phyloP scores from a whole-genome alignment of 1,140 invertebrate species.

The Riptortus pedestris region DNA sequence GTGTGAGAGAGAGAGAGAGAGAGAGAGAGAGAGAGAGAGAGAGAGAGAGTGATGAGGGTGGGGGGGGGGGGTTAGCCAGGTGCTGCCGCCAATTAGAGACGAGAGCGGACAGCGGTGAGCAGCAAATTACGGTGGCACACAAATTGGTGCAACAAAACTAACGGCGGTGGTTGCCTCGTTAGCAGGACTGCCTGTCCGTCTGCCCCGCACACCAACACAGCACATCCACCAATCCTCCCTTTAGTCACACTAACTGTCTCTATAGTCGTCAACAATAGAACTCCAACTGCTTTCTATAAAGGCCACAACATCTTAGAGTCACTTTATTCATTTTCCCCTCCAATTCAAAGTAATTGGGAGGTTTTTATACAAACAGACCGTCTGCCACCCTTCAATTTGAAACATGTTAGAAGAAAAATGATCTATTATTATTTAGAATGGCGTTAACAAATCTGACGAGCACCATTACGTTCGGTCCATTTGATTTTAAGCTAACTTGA shows the following conservation, averaged over 20 bases:
- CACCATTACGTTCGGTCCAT: neutral
- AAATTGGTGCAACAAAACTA: neutral
- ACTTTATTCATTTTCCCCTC: neutral
- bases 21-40: conserved; percentile 22
- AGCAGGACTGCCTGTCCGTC: neutral
- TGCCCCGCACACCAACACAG: neutral
- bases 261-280: neutral
- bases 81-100: neutral
- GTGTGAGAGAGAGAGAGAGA: conserved; percentile 21
- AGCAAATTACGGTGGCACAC: neutral
- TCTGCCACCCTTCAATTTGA: neutral
- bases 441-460: neutral
- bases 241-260: neutral
- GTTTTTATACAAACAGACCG: neutral
- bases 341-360: neutral
- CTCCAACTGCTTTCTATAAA: neutral
- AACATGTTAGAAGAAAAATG: neutral
- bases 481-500: neutral
- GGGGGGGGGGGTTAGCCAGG: conserved; percentile 16
- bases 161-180: neutral
- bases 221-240: neutral
- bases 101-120: neutral
- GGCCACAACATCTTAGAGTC: neutral
- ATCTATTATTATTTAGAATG: neutral
- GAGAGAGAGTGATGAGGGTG: conserved; percentile 11